Percentiles rank a stretch among this genome's conserved stretches.
Evolutionary conservation across 2,113 vertebrate genomes (phyloP).

Genomic region (Muntiacus muntjak): DNA sequence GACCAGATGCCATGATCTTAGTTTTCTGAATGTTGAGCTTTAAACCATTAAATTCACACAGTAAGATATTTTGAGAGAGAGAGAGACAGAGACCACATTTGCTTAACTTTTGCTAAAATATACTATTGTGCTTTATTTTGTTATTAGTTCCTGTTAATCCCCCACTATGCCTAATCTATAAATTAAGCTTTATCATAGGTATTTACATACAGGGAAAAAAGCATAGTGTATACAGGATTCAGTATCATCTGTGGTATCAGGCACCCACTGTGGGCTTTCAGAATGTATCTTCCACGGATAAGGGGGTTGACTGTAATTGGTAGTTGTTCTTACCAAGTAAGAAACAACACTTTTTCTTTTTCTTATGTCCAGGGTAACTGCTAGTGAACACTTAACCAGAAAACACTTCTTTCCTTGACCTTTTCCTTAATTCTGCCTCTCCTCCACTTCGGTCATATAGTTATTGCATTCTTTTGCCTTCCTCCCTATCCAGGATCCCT

Average conservation of each 20-base stretch:
- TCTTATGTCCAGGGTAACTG: background rate
- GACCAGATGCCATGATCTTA: too few species aligned
- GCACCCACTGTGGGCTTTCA: background rate
- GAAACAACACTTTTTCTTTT: background rate
- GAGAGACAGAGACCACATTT: background rate
- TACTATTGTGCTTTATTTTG: background rate
- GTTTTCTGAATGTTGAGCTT: too few species aligned
- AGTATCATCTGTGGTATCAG: background rate
- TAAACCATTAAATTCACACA: background rate
- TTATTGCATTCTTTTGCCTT: background rate
- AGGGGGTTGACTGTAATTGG: background rate
- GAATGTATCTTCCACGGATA: background rate
- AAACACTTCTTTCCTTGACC: background rate
- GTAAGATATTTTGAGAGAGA: background rate
- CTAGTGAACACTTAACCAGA: background rate
- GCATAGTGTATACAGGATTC: background rate
- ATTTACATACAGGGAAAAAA: background rate
- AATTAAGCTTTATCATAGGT: background rate
- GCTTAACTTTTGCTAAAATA: background rate
- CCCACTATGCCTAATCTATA: background rate
- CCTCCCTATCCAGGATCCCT: background rate
- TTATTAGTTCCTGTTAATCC: background rate
- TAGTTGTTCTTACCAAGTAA: background rate
- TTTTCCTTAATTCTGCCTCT: background rate
- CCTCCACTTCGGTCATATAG: background rate